phyloP scores from a whole-genome alignment of 2,888 invertebrate species.

The Penaeus monodon region DNA sequence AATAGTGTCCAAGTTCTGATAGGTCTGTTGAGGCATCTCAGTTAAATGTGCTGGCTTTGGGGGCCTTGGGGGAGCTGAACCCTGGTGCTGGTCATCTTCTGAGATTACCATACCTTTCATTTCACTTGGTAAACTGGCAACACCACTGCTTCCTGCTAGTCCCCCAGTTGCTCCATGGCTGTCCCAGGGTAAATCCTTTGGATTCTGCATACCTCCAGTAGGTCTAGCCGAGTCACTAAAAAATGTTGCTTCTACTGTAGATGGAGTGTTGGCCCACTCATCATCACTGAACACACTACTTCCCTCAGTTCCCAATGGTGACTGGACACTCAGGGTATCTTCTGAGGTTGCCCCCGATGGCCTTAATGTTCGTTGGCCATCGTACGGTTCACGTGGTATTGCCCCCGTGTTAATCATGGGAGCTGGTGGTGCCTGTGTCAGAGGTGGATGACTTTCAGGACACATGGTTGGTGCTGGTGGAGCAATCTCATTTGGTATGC shows the following conservation, averaged over 20 bases:
- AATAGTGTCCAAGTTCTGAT: conserved; percentile 59
- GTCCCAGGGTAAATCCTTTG: conserved; percentile 51
- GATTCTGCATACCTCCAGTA: conserved; percentile 15
- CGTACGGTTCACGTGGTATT: conserved; percentile 52
- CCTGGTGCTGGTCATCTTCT: conserved; percentile 47
- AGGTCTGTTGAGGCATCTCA: conserved; percentile 57
- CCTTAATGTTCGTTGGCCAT: conserved; percentile 38
- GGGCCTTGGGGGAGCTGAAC: conserved; percentile 62
- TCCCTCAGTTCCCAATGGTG: conserved; percentile 51
- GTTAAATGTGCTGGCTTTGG: conserved; percentile 63
- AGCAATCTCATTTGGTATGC: conserved; percentile 62
- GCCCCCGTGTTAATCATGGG: conserved; percentile 49
- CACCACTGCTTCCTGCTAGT: conserved; percentile 8
- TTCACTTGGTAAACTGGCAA: conserved; percentile 27
- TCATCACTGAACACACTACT: conserved; percentile 57
- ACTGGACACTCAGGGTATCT: conserved; percentile 45
- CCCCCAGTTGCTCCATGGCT: conserved; percentile 67
- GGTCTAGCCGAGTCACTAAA: conserved; percentile 40
- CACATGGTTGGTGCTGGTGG: conserved; percentile 53
- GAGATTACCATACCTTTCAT: conserved; percentile 31
- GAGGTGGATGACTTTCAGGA: conserved; percentile 40
- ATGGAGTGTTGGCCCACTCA: conserved; percentile 30
- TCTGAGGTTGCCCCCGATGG: conserved; percentile 52
- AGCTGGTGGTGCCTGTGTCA: conserved; percentile 34
- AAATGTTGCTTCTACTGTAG: conserved; percentile 41